Percentiles rank a stretch among this genome's conserved stretches.
These are phyloP conservation scores for Punctoribates punctum DNA, from an alignment of 2,888 invertebrate species.

Conservation along the genomic window DNA sequence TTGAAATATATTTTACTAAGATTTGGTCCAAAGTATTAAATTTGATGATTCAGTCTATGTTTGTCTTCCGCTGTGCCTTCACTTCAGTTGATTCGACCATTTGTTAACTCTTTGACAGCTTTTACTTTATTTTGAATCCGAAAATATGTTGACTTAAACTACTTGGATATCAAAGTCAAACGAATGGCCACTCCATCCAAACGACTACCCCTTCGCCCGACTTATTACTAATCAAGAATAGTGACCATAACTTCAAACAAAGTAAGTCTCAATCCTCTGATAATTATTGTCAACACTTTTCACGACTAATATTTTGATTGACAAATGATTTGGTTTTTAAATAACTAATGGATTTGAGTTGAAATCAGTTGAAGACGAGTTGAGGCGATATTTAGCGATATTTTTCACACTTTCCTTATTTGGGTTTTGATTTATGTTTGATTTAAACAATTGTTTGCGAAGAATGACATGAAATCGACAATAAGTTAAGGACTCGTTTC, in stretches of 20 bases:
- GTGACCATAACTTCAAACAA: too few relatives aligned
- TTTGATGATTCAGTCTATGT: conserved; percentile 20
- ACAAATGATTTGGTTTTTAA: too few relatives aligned
- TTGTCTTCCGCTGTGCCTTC: conserved; percentile 35
- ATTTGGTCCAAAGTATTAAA: conserved; percentile 6
- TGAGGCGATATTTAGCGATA: too few relatives aligned
- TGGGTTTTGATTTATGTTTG: background rate
- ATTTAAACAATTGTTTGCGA: background rate
- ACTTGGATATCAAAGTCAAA: too few relatives aligned
- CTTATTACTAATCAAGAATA: background rate
- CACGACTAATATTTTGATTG: too few relatives aligned
- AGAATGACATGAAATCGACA: conserved; percentile 18
- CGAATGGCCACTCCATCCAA: background rate
- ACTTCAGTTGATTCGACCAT: background rate
- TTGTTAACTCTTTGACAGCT: background rate
- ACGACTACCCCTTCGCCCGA: conserved; percentile 41
- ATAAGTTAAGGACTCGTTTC: background rate
- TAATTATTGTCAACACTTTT: too few relatives aligned
- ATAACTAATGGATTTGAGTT: too few relatives aligned
- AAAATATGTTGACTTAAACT: too few relatives aligned
- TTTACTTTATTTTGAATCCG: too few relatives aligned
- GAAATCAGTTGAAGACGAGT: too few relatives aligned
- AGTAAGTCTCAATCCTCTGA: too few relatives aligned
- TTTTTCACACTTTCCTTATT: conserved; percentile 27
- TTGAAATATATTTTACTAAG: background rate